phyloP scores from a whole-genome alignment of 2,113 vertebrate genomes.

The Axis porcinus region DNA sequence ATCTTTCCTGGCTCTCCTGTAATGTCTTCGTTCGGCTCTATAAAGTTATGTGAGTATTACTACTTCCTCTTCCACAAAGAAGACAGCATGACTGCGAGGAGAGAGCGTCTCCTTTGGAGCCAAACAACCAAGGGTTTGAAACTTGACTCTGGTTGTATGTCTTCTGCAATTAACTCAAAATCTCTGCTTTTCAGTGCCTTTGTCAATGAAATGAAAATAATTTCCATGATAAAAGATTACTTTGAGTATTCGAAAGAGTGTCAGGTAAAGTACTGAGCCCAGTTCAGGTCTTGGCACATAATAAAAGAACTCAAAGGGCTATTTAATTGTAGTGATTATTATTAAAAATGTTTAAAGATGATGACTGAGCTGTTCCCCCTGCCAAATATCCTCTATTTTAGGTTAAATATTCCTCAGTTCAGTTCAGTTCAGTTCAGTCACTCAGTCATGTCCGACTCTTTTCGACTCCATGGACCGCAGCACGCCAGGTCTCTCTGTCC shows the following conservation, averaged over 20 bases:
- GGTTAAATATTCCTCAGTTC: not conserved
- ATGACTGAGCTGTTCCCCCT: not conserved
- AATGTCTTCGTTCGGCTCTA: not conserved
- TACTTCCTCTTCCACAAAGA: not conserved
- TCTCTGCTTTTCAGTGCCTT: not conserved
- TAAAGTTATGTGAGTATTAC: not conserved
- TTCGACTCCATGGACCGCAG: fast-evolving
- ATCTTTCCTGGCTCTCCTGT: not conserved
- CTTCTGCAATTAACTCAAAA: not conserved
- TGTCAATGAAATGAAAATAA: not conserved
- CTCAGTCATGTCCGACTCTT: not conserved
- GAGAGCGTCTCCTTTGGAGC: not conserved
- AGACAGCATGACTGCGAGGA: not conserved
- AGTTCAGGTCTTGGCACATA: not conserved
- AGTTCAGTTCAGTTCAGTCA: not conserved
- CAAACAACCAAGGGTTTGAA: not conserved
- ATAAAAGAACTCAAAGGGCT: not conserved
- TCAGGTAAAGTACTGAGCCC: not conserved
- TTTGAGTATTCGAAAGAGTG: not conserved
- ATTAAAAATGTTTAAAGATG: not conserved
- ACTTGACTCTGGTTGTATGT: not conserved
- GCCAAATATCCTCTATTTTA: not conserved
- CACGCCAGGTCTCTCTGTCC: not conserved
- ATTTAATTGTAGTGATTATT: not conserved
- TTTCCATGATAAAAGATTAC: not conserved